Conservation (phyloP, 2,797 vertebrate genomes). For the Enteromius radiatus region DNA sequence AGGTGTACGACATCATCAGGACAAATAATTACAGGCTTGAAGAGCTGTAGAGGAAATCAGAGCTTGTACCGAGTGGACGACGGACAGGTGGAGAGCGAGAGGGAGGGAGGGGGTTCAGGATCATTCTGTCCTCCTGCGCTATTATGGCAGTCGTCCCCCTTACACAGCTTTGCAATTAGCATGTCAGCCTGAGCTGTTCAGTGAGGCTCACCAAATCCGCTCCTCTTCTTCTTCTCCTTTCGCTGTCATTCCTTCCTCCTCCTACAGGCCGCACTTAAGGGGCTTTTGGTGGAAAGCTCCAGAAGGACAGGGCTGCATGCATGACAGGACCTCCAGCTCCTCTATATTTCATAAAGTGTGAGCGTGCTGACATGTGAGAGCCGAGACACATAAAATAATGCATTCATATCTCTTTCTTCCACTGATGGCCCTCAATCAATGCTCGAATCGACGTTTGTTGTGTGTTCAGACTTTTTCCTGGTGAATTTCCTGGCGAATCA, state of each 20-base stretch:
- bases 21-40: conserved; percentile 58
- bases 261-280: conserved; percentile 48
- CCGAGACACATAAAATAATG: conserved; percentile 22
- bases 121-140: conserved; percentile 60
- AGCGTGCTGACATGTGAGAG: neutral
- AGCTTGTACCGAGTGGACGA: conserved; percentile 48
- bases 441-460: neutral
- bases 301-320: conserved; percentile 56
- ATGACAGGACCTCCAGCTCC: conserved; percentile 59
- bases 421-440: conserved; percentile 32
- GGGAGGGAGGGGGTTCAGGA: conserved; percentile 34
- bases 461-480: neutral
- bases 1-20: conserved; percentile 55
- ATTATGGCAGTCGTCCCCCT: conserved; percentile 64
- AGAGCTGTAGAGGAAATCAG: conserved; percentile 61
- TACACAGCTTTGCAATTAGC: conserved; percentile 72
- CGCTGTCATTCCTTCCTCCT: conserved; percentile 35
- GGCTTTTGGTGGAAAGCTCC: conserved; percentile 42
- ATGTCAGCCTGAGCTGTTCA: conserved; percentile 58
- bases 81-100: conserved; percentile 45
- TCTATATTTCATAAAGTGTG: conserved; percentile 58
- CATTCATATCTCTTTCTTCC: conserved; percentile 18
- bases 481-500: conserved; percentile 16
- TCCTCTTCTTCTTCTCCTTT: conserved; percentile 41
- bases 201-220: conserved; percentile 55